phyloP scores from a whole-genome alignment of 2,113 vertebrate genomes.

The Bambusicola thoracicus region DNA sequence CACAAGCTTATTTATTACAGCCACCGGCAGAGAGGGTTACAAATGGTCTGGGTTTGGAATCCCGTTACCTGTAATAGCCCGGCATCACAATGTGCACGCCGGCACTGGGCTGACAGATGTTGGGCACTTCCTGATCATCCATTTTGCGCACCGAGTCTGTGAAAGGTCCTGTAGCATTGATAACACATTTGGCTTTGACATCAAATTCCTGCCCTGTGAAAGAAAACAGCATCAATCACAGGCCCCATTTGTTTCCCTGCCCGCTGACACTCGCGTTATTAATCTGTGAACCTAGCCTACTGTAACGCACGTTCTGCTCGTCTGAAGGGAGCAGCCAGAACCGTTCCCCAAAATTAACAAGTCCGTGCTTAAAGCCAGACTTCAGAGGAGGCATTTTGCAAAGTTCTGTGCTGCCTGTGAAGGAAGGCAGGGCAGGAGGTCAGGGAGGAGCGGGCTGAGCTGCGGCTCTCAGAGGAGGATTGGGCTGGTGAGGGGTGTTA shows the following conservation, averaged over 20 bases:
- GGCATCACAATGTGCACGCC: constrained; percentile 92
- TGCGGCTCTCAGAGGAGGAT: background rate
- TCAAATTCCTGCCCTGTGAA: constrained; percentile 97
- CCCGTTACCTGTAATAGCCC: constrained; percentile 89
- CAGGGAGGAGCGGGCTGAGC: background rate
- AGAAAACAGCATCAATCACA: constrained; percentile 92
- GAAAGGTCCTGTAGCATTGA: constrained; percentile 97
- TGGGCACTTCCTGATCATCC: constrained; percentile 86
- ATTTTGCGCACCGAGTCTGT: constrained; percentile 90
- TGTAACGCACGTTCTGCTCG: constrained; percentile 73
- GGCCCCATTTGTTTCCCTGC: constrained; percentile 81
- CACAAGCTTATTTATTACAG: background rate
- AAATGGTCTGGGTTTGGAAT: background rate
- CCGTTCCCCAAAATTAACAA: background rate
- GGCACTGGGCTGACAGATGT: constrained; percentile 91
- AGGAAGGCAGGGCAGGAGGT: background rate
- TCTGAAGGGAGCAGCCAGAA: background rate
- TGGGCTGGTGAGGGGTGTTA: too few species aligned
- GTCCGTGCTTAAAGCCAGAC: background rate
- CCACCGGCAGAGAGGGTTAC: background rate
- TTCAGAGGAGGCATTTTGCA: background rate
- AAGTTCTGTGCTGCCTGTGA: background rate
- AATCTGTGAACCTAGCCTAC: constrained; percentile 83
- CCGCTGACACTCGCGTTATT: constrained; percentile 83
- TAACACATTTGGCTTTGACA: constrained; percentile 98